Base-by-base conservation (phyloP, 2,888 invertebrate species). In the Cerceris rybyensis region DNA sequence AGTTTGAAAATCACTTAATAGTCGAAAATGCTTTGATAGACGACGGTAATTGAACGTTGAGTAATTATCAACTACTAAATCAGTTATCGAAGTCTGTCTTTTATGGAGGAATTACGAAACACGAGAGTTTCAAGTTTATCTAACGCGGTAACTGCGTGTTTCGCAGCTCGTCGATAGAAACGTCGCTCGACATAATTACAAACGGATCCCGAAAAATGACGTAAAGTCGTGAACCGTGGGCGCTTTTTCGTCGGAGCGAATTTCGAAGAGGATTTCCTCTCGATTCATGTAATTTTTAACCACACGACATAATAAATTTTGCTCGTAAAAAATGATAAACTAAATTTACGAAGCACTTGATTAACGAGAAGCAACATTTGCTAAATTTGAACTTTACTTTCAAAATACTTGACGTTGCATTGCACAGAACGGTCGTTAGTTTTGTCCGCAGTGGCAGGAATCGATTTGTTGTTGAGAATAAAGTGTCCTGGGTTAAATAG, bases 311-410 rank as follows among this genome's bases (percentile, higher is more conserved):
- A 50, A 43, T 55, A 52, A 1, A 28, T 28, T 28, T 28, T 28
- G 28, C 28, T 28, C 28, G 28, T 13, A 46, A 55, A 52, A 72
- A 77, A 78, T 73, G 78, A 83, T 82, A 67, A 78, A 54, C 68
- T 73, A 72, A 76, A 60, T 75, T 80, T 68, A 73, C 70, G 60
- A 78, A 73, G 75, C 58, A 69, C 49, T 63, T 80, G 72, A 78
- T 82, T 78, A 78, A 59, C 69, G 61, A 16, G 67, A 65, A 55
- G 58, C 82, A 78, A 80, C 75, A 75, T 78, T 73, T 69, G 59
- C 55, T 73, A 82, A 83, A 75, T 78, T 75, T 78, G 74, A 73
- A 81, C 70, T 82, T 72, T 75, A 68, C 80, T 80, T 80, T 82
- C 59, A 60, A 70, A 73, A 61, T 69, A 64, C 61, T 46, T 11